Base-by-base conservation (phyloP, 1,140 invertebrate genomes). In the Littorina saxatilis region DNA sequence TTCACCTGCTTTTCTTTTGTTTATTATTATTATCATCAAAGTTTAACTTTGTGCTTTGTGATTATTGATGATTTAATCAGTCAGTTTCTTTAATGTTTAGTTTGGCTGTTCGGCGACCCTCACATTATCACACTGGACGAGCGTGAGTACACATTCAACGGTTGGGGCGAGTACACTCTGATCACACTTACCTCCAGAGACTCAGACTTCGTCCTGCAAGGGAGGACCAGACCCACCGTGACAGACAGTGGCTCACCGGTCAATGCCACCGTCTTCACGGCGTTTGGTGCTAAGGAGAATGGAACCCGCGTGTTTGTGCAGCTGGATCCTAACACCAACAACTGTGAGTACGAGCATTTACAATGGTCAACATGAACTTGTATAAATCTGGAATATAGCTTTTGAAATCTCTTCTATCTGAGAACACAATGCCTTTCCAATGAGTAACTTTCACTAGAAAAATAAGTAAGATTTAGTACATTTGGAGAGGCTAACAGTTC, bases 121-220 rank as follows among this genome's bases (percentile, higher is more conserved):
- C 89, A 90, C 55, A 85, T 90, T 20, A 80, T 79, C 1, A 90
- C 89, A 0, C 37, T 90, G 3, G 89, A 90, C 81, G 88, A 87
- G 0, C 47, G 70, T 11, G 55, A 75, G 9, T 90, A 87, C 52
- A 87, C 86, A n/a, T 90, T 87, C 70, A 90, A 90, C 79, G 89
- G 88, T 5, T 68, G 79, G 17, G 89, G 89, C 29, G 88, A 90
- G 80, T 89, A 85, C 74, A 82, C 61, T 23, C 47, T 90, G 74
- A 7, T 88, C 2, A 66, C 80, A 23, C 35, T 82, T 2, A 20
- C 9, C 20, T 23, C 47, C 47, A 50, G 20, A 58, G 32, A 52
- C 32, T 2, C 17, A 11, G 61, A 3, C 55, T 81, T 84, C 50
- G 29, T 29, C 17, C 29, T 84, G 3, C 83, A 84, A 77, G 81